Conservation (phyloP, 2,888 invertebrate genomes). For the Tetranychus truncatus region DNA sequence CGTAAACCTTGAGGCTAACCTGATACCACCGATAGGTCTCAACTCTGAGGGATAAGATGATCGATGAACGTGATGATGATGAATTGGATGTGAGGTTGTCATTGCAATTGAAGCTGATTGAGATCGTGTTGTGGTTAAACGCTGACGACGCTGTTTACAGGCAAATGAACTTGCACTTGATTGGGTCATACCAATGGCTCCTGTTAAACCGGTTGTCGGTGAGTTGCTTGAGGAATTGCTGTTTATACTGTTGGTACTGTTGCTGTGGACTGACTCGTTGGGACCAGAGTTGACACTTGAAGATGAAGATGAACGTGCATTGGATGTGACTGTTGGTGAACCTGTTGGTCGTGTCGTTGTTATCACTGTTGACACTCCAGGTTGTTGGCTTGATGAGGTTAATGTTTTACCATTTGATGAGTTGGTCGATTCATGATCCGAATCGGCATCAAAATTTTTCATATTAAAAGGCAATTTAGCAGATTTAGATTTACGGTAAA, state of each 20-base stretch:
- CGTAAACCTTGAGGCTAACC: not conserved
- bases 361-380: too few species aligned
- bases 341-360: too few species aligned
- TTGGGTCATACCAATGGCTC: not conserved
- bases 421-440: too few species aligned
- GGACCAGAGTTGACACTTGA: not conserved
- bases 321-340: not conserved
- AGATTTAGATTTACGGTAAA: too few species aligned
- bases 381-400: too few species aligned
- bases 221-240: not conserved
- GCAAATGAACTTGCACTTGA: not conserved
- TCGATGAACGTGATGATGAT: conserved; percentile 1
- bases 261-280: not conserved
- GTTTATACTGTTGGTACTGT: not conserved
- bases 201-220: not conserved
- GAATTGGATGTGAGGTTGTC: not conserved
- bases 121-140: not conserved
- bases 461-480: too few species aligned
- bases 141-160: not conserved
- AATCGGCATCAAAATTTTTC: too few species aligned
- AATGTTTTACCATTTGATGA: too few species aligned
- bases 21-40: not conserved
- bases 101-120: conserved; percentile 1
- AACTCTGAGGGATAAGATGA: not conserved
- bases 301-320: not conserved